Evolutionary conservation across 2,113 vertebrate species (phyloP).

Genomic region (Aix galericulata): DNA sequence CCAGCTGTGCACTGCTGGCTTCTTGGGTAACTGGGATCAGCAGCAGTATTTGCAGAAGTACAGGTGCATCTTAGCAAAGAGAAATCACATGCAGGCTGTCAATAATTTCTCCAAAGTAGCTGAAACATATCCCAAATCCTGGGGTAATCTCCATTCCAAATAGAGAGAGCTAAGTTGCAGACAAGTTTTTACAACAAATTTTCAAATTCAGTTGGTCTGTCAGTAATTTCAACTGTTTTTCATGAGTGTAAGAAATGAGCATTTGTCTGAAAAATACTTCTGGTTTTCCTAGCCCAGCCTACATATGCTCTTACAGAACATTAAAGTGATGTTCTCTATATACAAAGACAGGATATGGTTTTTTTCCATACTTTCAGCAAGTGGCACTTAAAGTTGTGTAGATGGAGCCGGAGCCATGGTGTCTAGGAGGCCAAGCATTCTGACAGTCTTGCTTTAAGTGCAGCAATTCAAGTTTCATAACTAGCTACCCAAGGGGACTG

Average conservation of each 20-base stretch:
- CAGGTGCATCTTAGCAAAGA: not conserved
- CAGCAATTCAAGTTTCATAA: slow-evolving; percentile 79
- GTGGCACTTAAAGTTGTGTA: slow-evolving; percentile 83
- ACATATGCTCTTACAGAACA: slow-evolving; percentile 74
- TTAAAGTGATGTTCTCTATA: slow-evolving; percentile 73
- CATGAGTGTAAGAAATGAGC: not conserved
- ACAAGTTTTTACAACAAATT: not conserved
- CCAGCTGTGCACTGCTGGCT: fast-evolving
- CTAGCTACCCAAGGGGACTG: slow-evolving; percentile 70
- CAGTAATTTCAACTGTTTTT: fast-evolving
- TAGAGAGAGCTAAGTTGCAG: not conserved
- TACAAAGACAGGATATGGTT: slow-evolving; percentile 87
- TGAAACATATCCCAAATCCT: not conserved
- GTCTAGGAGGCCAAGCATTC: slow-evolving; percentile 80
- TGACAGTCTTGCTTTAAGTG: slow-evolving; percentile 81
- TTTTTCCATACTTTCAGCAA: slow-evolving; percentile 87
- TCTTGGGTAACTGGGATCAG: not conserved
- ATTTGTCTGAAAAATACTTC: not conserved
- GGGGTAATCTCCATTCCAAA: no score
- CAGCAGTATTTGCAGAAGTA: not conserved
- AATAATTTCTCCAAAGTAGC: not conserved
- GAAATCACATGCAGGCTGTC: fast-evolving
- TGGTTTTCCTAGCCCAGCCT: slow-evolving; percentile 24
- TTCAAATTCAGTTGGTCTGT: not conserved
- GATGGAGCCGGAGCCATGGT: slow-evolving; percentile 85